phyloP scores from a whole-genome alignment of 2,888 invertebrate genomes.

The Leptopilina syphax region DNA sequence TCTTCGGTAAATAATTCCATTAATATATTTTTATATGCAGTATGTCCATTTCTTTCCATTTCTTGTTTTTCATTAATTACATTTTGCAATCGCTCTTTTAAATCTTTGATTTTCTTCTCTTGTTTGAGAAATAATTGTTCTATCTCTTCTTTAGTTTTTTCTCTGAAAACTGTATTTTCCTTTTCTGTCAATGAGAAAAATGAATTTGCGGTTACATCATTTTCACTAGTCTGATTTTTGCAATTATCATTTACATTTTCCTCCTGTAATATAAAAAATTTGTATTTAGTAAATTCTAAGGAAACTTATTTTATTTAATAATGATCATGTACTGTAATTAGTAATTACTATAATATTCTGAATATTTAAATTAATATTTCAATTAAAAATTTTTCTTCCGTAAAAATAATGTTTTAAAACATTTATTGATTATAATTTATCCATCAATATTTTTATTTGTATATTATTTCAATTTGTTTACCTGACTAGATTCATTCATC shows the following conservation, averaged over 20 bases:
- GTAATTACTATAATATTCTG: no score
- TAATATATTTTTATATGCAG: neutral
- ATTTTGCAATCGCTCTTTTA: slow-evolving; percentile 3
- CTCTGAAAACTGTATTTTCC: neutral
- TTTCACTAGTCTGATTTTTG: neutral
- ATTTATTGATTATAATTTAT: no score
- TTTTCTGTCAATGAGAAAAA: neutral
- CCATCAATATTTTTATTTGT: no score
- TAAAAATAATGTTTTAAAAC: no score
- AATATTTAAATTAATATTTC: no score
- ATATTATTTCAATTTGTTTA: no score
- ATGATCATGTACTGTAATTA: no score
- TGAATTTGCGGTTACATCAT: neutral
- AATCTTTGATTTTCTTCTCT: neutral
- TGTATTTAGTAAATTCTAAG: no score
- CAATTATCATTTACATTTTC: neutral
- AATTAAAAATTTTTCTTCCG: no score
- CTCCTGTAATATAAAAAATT: neutral
- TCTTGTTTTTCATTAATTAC: neutral
- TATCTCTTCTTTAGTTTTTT: neutral
- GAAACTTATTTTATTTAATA: no score
- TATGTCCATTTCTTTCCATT: neutral
- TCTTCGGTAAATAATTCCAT: neutral
- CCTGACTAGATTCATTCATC: no score
- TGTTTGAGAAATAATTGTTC: slow-evolving; percentile 1